Percentiles rank a stretch among this genome's conserved stretches.
Evolutionary conservation across 2,888 invertebrate genomes (phyloP).

Genomic region (Bellardia pandia): DNA sequence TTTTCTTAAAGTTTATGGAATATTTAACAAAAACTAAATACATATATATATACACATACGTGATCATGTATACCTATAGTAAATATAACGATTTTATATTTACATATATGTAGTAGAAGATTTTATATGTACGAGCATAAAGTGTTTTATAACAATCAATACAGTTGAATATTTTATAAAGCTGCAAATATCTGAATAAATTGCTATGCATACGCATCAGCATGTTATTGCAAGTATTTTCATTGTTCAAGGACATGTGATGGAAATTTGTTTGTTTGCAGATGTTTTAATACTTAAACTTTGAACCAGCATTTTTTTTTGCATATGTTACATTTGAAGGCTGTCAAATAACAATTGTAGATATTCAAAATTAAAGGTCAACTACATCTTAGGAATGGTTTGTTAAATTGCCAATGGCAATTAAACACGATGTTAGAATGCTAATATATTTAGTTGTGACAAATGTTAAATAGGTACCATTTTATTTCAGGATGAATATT

Average conservation of each 20-base stretch:
- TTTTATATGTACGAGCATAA: neutral
- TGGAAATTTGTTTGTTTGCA: neutral
- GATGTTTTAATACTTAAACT: neutral
- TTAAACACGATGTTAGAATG: too few relatives aligned
- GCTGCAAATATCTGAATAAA: constrained; percentile 6
- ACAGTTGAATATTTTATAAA: constrained; percentile 21
- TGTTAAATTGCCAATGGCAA: too few relatives aligned
- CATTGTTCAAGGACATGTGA: constrained; percentile 18
- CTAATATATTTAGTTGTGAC: too few relatives aligned
- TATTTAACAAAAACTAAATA: constrained; percentile 1
- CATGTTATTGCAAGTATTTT: neutral
- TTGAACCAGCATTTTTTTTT: neutral
- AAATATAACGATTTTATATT: neutral
- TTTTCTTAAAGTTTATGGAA: constrained; percentile 52
- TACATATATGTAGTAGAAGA: neutral
- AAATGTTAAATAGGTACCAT: too few relatives aligned
- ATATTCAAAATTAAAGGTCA: too few relatives aligned
- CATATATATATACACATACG: neutral
- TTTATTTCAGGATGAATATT: too few relatives aligned
- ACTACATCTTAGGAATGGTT: too few relatives aligned
- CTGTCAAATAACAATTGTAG: neutral
- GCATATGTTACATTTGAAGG: neutral
- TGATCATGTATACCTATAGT: neutral
- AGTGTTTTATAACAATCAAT: constrained; percentile 22
- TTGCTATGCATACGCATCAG: neutral